Evolutionary conservation across 2,113 vertebrate genomes (phyloP).

Genomic region (Brienomyrus brachyistius): DNA sequence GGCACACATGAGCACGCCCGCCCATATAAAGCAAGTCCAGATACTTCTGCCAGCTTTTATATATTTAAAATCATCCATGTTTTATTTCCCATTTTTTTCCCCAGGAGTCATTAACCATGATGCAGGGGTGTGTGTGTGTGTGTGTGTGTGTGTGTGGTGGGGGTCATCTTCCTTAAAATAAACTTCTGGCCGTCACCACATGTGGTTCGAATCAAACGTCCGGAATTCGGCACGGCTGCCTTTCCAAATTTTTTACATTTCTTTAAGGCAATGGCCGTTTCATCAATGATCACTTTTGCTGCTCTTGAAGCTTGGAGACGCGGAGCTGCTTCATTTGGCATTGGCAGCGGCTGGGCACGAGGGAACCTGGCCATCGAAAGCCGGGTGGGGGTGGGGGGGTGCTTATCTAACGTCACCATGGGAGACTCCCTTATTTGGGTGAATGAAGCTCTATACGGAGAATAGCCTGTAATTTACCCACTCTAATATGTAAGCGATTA

Average conservation of each 20-base stretch:
- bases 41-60: not conserved
- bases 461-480: constrained; percentile 27
- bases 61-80: not conserved
- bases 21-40: not conserved
- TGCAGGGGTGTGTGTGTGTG: not conserved
- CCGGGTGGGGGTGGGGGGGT: no score
- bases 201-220: not conserved
- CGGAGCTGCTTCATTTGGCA: not conserved
- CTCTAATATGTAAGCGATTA: constrained; percentile 27
- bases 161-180: not conserved
- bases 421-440: not conserved
- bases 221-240: not conserved
- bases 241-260: not conserved
- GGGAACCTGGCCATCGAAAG: not conserved
- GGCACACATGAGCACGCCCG: not conserved
- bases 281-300: not conserved
- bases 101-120: not conserved
- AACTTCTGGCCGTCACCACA: not conserved
- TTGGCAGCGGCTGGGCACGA: not conserved
- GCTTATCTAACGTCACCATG: not conserved
- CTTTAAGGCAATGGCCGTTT: not conserved
- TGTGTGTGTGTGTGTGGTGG: not conserved
- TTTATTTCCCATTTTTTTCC: not conserved
- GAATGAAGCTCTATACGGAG: not conserved
- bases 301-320: not conserved